phyloP scores from a whole-genome alignment of 2,888 invertebrate species.

The Aphodius sticticus region DNA sequence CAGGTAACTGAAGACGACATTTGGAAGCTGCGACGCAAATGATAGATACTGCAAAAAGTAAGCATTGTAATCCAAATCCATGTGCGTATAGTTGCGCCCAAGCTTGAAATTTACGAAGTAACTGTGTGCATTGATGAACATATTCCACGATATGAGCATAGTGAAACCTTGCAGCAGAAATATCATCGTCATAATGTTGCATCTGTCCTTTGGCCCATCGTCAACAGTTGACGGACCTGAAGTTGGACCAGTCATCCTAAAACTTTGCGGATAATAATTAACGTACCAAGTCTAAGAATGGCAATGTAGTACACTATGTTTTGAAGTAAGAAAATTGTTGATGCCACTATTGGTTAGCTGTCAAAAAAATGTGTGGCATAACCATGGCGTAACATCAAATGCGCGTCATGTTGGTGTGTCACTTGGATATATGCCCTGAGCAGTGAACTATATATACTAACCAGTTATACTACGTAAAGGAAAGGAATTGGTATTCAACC shows the following conservation, averaged over 20 bases:
- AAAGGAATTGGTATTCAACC: no score
- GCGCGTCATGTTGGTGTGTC: no score
- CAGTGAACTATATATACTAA: no score
- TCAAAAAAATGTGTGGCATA: no score
- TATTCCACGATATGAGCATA: slow-evolving; percentile 96
- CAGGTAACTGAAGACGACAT: slow-evolving; percentile 91
- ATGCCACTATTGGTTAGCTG: no score
- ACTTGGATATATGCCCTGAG: no score
- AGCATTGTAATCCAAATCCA: slow-evolving; percentile 62
- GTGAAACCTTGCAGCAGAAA: slow-evolving; percentile 94
- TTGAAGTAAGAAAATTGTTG: no score
- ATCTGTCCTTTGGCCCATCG: slow-evolving; percentile 56
- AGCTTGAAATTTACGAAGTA: slow-evolving; percentile 85
- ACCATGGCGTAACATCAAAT: no score
- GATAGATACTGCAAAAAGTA: slow-evolving; percentile 88
- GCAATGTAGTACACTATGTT: no score
- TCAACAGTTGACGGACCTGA: background rate
- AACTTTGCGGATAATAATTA: no score
- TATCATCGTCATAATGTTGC: slow-evolving; percentile 83
- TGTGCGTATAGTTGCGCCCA: slow-evolving; percentile 54
- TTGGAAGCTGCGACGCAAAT: slow-evolving; percentile 92
- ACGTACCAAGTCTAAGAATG: no score
- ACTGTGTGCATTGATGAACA: slow-evolving; percentile 89
- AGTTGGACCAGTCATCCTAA: background rate
- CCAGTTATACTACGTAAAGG: no score